These are phyloP conservation scores for Tor tambroides DNA, from an alignment of 2,113 vertebrate genomes.

Conservation along the genomic window DNA sequence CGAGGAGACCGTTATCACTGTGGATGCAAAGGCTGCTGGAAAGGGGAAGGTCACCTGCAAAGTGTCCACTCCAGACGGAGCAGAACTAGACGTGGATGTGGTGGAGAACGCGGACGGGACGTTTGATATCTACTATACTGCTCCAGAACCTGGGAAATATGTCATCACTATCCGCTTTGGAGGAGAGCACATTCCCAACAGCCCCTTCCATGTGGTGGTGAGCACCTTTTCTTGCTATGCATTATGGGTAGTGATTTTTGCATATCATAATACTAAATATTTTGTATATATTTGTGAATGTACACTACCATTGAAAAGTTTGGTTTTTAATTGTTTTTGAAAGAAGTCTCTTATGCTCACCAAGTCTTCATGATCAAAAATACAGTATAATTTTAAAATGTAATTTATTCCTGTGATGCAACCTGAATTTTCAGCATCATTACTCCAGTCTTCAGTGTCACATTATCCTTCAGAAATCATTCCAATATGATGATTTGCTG, in stretches of 20 bases:
- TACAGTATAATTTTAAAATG: too few relatives aligned
- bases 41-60: conserved; percentile 92
- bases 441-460: too few relatives aligned
- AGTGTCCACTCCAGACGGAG: conserved; percentile 86
- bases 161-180: conserved; percentile 92
- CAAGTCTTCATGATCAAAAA: background rate
- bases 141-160: conserved; percentile 88
- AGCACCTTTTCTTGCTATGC: conserved; percentile 57
- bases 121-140: conserved; percentile 92
- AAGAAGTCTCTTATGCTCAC: background rate
- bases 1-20: conserved; percentile 86
- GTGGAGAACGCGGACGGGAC: conserved; percentile 85
- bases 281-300: background rate
- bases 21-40: conserved; percentile 88
- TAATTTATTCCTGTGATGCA: too few relatives aligned
- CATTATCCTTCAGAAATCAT: too few relatives aligned
- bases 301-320: background rate
- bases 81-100: conserved; percentile 85
- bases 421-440: too few relatives aligned
- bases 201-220: conserved; percentile 93
- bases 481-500: too few relatives aligned
- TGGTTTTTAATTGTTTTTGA: too few relatives aligned
- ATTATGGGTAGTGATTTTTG: background rate
- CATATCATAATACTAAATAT: background rate
- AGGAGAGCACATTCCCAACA: conserved; percentile 91